Percentiles rank a stretch among this genome's conserved stretches.
These are phyloP conservation scores for Dryobota labecula DNA, from an alignment of 2,888 invertebrate genomes.

Conservation along the genomic window DNA sequence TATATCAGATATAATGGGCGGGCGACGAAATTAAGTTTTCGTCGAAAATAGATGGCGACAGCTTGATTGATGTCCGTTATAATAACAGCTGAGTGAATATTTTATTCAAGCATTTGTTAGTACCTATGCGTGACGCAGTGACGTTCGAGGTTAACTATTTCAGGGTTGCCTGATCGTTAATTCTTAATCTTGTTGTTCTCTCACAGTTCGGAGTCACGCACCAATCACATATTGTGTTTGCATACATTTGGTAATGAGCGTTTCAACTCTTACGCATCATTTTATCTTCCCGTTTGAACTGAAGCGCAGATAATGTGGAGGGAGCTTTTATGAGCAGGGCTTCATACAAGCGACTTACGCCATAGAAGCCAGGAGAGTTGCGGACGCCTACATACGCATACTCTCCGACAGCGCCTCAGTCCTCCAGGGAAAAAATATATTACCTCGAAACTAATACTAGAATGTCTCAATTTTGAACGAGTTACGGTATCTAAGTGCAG, in stretches of 20 bases:
- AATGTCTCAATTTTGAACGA: too few species aligned
- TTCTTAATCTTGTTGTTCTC: conserved; percentile 81
- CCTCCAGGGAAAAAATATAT: too few species aligned
- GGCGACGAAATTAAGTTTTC: conserved; percentile 84
- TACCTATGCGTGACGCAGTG: conserved; percentile 81
- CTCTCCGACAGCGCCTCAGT: too few species aligned
- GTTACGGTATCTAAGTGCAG: too few species aligned
- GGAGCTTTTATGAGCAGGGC: conserved; percentile 1
- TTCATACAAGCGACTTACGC: too few species aligned
- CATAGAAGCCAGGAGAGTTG: too few species aligned
- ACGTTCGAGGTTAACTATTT: conserved; percentile 84
- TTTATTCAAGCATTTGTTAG: conserved; percentile 81
- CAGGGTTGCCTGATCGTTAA: conserved; percentile 81
- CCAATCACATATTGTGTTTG: conserved; percentile 73
- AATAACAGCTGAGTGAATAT: conserved; percentile 85
- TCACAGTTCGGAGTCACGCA: conserved; percentile 80
- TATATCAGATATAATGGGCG: conserved; percentile 72
- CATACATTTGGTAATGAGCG: conserved; percentile 65
- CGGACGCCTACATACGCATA: too few species aligned
- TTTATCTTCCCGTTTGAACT: conserved; percentile 10
- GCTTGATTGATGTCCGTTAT: conserved; percentile 85
- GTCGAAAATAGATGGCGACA: conserved; percentile 84
- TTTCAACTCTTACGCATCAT: conserved; percentile 12
- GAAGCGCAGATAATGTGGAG: background rate
- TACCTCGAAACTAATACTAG: too few species aligned